Evolutionary conservation across 1,140 invertebrate genomes (phyloP).

Genomic region (Ridgeia piscesae): DNA sequence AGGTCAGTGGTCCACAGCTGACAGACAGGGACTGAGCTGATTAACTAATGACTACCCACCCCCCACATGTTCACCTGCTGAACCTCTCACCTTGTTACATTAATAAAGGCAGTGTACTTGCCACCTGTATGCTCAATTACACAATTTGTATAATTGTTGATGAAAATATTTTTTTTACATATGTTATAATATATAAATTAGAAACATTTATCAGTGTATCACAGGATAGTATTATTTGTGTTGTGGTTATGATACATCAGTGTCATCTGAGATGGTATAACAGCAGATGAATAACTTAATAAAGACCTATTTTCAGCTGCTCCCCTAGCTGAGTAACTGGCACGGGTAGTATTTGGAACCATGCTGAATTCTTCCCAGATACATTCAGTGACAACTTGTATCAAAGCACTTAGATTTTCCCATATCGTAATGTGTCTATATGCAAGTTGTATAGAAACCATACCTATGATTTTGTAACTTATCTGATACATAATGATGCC

Average conservation of each 20-base stretch:
- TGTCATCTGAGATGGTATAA: no score
- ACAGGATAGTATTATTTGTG: not conserved
- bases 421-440: no score
- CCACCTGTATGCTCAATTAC: no score
- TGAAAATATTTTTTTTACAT: not conserved
- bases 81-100: no score
- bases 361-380: not conserved
- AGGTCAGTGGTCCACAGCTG: not conserved
- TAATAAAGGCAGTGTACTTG: no score
- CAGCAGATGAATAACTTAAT: no score
- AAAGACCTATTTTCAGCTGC: no score
- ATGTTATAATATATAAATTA: not conserved
- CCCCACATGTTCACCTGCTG: no score
- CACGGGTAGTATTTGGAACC: not conserved
- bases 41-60: not conserved
- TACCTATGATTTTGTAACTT: not conserved
- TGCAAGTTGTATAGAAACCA: not conserved
- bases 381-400: not conserved
- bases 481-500: not conserved
- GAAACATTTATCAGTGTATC: not conserved
- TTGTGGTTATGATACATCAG: no score
- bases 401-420: constrained; percentile 5
- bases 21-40: not conserved
- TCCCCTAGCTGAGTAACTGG: not conserved
- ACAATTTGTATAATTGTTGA: not conserved